Conservation (phyloP, 2,797 vertebrate species). For the Micromesistius poutassou region DNA sequence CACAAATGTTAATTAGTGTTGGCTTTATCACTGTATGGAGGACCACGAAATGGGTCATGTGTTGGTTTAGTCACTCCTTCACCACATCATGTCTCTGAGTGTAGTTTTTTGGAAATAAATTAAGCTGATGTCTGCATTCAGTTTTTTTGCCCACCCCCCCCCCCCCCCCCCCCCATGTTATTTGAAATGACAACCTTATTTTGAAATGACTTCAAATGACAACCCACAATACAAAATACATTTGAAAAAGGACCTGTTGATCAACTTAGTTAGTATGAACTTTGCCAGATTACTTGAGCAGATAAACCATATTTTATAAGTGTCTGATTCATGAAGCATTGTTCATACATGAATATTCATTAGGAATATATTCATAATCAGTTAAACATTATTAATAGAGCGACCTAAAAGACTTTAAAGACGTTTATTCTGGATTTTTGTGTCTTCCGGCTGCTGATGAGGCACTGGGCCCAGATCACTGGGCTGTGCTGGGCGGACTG, state of each 20-base stretch:
- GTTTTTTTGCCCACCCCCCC: conserved; percentile 12
- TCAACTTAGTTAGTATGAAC: too few relatives aligned
- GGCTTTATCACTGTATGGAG: conserved; percentile 26
- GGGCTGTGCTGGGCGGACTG: conserved; percentile 14
- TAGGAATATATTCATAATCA: too few relatives aligned
- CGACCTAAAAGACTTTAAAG: too few relatives aligned
- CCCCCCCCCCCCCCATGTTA: too few relatives aligned
- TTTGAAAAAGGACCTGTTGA: too few relatives aligned
- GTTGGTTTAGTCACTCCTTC: conserved; percentile 11
- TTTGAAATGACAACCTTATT: too few relatives aligned
- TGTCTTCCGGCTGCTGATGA: conserved; percentile 40
- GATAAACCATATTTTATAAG: too few relatives aligned
- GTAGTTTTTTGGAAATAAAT: conserved; percentile 27
- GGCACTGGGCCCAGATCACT: conserved; percentile 20
- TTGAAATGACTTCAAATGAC: background rate
- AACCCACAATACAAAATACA: too few relatives aligned
- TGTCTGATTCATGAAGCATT: too few relatives aligned
- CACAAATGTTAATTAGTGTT: conserved; percentile 43
- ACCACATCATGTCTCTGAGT: conserved; percentile 2
- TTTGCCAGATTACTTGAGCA: too few relatives aligned
- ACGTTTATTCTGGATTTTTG: background rate
- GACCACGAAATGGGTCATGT: conserved; percentile 34
- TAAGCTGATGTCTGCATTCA: background rate
- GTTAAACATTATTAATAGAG: too few relatives aligned
- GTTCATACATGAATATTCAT: too few relatives aligned